Base-by-base conservation (phyloP, 2,113 vertebrate species). In the Clupea harengus region DNA sequence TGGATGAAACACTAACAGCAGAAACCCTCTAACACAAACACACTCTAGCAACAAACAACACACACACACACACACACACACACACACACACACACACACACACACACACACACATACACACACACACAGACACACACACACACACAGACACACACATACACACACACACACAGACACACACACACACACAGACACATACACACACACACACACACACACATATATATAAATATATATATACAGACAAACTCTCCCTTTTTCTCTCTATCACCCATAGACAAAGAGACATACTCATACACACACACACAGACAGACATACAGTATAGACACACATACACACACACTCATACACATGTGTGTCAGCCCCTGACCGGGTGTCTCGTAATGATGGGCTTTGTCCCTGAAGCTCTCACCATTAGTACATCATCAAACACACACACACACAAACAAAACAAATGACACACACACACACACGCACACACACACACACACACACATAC, bases 291-390 rank as follows among this genome's bases (percentile, higher is more conserved):
- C n/a, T n/a, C n/a, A n/a, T n/a, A n/a, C 84, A 44, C 20, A 82
- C 81, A 22, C 50, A 86, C 60, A 82, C 81, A 22, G 39, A 86
- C 60, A n/a, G n/a, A n/a, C n/a, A n/a, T n/a, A n/a, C n/a, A n/a
- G n/a, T n/a, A n/a, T n/a, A n/a, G n/a, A n/a, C n/a, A n/a, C n/a
- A n/a, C n/a, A n/a, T n/a, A n/a, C n/a, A n/a, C n/a, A n/a, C n/a
- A n/a, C n/a, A n/a, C n/a, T n/a, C n/a, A n/a, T n/a, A n/a, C n/a
- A n/a, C n/a, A n/a, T 72, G 64, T 72, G n/a, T 72, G 64, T 72
- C 64, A 72, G 64, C 64, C 7, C 64, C 64, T 28, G 64, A 72
- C 25, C n/a, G 64, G n/a, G 64, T 11, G 64, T 72, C 64, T 72
- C n/a, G 64, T 25, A 72, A 28, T 25, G 64, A 25, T 11, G 25